Evolutionary conservation across 2,797 vertebrate species (phyloP).

Genomic region (Hirundo rustica): DNA sequence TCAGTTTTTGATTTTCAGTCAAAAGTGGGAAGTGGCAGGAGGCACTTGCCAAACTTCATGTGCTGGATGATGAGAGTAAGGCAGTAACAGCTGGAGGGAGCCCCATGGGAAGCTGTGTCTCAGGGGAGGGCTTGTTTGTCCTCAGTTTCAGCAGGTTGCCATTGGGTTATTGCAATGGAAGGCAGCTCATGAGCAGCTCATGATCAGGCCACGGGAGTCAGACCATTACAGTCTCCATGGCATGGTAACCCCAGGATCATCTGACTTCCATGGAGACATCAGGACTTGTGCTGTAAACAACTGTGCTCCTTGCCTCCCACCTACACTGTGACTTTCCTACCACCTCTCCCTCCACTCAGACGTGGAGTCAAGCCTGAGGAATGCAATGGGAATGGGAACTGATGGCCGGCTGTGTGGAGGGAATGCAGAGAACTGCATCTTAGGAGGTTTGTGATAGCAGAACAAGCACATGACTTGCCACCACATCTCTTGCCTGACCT

Average conservation of each 20-base stretch:
- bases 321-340: slow-evolving; percentile 37
- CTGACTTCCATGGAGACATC: not conserved
- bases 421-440: slow-evolving; percentile 6
- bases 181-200: not conserved
- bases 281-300: slow-evolving; percentile 27
- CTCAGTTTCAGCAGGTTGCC: not conserved
- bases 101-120: not conserved
- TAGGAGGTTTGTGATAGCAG: slow-evolving; percentile 12
- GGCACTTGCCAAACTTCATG: not conserved
- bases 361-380: slow-evolving; percentile 54
- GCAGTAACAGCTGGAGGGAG: not conserved
- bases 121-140: not conserved
- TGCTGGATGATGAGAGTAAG: not conserved
- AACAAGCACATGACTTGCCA: slow-evolving; percentile 34
- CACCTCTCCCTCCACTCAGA: slow-evolving; percentile 23
- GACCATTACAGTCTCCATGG: not conserved
- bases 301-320: slow-evolving; percentile 35
- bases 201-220: not conserved
- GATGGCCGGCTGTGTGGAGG: not conserved
- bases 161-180: not conserved
- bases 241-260: slow-evolving; percentile 23
- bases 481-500: slow-evolving; percentile 23
- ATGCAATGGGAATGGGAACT: slow-evolving; percentile 16
- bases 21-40: not conserved
- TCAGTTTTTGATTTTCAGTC: not conserved